Conservation (phyloP, 2,888 invertebrate genomes). For the Rosalia funebris region DNA sequence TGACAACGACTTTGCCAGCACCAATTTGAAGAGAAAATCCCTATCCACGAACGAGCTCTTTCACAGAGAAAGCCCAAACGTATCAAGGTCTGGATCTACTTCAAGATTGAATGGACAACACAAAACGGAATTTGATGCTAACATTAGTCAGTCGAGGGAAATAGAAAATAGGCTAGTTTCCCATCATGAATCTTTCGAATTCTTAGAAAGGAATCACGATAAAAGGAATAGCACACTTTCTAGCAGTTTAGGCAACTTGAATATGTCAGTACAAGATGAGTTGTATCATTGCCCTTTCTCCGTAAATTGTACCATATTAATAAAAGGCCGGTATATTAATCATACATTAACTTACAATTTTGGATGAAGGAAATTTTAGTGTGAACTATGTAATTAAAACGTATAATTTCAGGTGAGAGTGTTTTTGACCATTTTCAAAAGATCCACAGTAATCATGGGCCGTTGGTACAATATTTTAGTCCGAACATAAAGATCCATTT, state of each 20-base stretch:
- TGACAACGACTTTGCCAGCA: slow-evolving; percentile 28
- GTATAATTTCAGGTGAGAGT: slow-evolving; percentile 47
- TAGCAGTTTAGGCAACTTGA: slow-evolving; percentile 23
- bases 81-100: slow-evolving; percentile 54
- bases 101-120: slow-evolving; percentile 46
- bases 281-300: slow-evolving; percentile 57
- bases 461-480: slow-evolving; percentile 59
- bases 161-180: slow-evolving; percentile 50
- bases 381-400: no score
- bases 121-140: slow-evolving; percentile 39
- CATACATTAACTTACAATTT: no score
- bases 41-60: slow-evolving; percentile 65
- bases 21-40: slow-evolving; percentile 60
- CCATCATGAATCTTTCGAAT: slow-evolving; percentile 58
- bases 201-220: slow-evolving; percentile 43
- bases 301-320: slow-evolving; percentile 46
- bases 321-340: slow-evolving; percentile 48
- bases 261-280: slow-evolving; percentile 28
- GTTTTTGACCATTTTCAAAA: slow-evolving; percentile 57
- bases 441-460: slow-evolving; percentile 53
- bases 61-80: slow-evolving; percentile 49
- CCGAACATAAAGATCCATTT: slow-evolving; percentile 51
- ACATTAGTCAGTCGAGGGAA: slow-evolving; percentile 29
- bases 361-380: no score
- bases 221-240: slow-evolving; percentile 18